These are phyloP conservation scores for Koerneria pararmatus DNA, from an alignment of 2,888 invertebrate genomes.

Conservation along the genomic window DNA sequence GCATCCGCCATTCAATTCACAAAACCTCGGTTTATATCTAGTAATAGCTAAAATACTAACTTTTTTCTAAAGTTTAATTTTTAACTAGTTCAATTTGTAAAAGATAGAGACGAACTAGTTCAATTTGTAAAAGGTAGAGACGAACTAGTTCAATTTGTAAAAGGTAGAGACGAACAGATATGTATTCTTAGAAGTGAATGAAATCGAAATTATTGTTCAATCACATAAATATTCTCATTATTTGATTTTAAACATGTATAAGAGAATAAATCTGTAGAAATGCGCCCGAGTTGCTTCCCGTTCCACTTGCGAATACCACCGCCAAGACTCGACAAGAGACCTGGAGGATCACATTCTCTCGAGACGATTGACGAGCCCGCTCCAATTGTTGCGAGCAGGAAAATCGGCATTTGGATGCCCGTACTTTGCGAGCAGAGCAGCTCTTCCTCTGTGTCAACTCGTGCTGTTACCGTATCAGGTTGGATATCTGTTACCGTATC, in stretches of 20 bases:
- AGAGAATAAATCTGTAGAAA: conserved; percentile 14
- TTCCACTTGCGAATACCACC: conserved; percentile 70
- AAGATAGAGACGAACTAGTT: neutral
- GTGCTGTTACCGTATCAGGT: conserved; percentile 62
- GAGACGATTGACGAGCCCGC: conserved; percentile 14
- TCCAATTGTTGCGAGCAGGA: conserved; percentile 63
- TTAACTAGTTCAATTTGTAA: too few species aligned
- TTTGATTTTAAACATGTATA: too few species aligned
- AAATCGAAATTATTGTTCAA: conserved; percentile 17
- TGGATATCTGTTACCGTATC: neutral
- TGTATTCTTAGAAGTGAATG: conserved; percentile 23
- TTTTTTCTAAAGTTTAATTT: too few species aligned
- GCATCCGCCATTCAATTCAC: too few species aligned
- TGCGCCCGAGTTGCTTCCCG: conserved; percentile 5
- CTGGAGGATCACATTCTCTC: conserved; percentile 59
- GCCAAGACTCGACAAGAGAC: conserved; percentile 68
- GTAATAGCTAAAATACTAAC: too few species aligned
- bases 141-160: neutral
- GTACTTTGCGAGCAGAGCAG: conserved; percentile 83
- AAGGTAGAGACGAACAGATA: neutral
- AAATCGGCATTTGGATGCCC: conserved; percentile 78
- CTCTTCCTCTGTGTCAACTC: conserved; percentile 77
- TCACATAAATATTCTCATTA: too few species aligned
- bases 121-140: neutral
- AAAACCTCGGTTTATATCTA: too few species aligned